Conservation (phyloP, 2,888 invertebrate genomes). For the Platycheirus rosarum region DNA sequence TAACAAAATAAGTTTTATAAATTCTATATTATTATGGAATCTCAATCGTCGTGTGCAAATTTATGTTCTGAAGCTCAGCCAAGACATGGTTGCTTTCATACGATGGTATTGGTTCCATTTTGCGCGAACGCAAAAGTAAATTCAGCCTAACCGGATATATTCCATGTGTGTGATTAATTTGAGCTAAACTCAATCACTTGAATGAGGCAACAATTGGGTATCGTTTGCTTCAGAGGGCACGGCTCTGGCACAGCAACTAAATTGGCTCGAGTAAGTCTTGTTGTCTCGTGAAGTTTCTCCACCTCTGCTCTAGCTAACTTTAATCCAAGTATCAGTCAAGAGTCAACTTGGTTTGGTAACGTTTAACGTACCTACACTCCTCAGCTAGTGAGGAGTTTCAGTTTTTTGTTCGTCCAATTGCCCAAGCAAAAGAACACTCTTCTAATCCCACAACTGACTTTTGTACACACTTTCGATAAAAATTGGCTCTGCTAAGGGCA, state of each 20-base stretch:
- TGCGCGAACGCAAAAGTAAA: slow-evolving; percentile 13
- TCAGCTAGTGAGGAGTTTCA: slow-evolving; percentile 35
- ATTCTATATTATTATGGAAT: no score
- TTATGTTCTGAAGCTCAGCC: slow-evolving; percentile 45
- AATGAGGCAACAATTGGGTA: background rate
- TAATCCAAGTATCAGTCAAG: slow-evolving; percentile 40
- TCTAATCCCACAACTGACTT: background rate
- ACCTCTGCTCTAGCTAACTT: slow-evolving; percentile 27
- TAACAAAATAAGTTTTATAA: no score
- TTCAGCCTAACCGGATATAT: slow-evolving; percentile 30
- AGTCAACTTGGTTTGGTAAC: no score
- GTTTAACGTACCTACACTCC: no score
- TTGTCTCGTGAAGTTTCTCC: slow-evolving; percentile 53
- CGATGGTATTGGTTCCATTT: slow-evolving; percentile 39
- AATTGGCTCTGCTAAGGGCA: background rate
- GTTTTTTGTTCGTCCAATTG: background rate
- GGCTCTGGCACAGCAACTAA: background rate
- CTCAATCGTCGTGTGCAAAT: no score
- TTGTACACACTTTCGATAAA: slow-evolving; percentile 24
- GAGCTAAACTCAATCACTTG: slow-evolving; percentile 40
- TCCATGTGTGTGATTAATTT: slow-evolving; percentile 30
- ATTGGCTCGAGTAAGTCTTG: slow-evolving; percentile 45
- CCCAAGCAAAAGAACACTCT: slow-evolving; percentile 1
- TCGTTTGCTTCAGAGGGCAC: slow-evolving; percentile 17
- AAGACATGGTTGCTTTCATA: slow-evolving; percentile 10